Conservation (phyloP, 1,140 invertebrate species). For the Lordiphosa stackelbergi region DNA sequence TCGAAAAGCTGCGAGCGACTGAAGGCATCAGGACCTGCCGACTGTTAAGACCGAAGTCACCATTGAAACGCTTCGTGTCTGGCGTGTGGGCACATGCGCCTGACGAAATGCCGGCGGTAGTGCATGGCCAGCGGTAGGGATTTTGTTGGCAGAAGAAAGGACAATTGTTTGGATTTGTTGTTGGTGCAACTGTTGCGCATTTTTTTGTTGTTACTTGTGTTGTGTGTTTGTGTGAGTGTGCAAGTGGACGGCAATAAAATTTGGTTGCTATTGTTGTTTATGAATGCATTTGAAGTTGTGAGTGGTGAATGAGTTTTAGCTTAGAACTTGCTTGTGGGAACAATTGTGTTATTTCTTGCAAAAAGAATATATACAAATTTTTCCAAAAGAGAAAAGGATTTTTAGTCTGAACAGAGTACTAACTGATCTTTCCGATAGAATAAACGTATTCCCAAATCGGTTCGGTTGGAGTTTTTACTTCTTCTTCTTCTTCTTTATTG, state of each 20-base stretch:
- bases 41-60: conserved; percentile 10
- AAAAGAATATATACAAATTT: too few species aligned
- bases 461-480: too few species aligned
- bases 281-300: conserved; percentile 33
- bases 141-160: conserved; percentile 47
- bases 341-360: not conserved
- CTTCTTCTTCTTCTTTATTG: too few species aligned
- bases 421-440: too few species aligned
- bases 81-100: conserved; percentile 71
- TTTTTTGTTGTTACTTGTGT: conserved; percentile 35
- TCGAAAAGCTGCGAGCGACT: conserved; percentile 56
- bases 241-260: conserved; percentile 45
- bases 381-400: too few species aligned
- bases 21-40: conserved; percentile 15
- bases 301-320: conserved; percentile 15
- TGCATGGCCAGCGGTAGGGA: not conserved
- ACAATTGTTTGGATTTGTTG: conserved; percentile 67
- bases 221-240: not conserved
- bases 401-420: too few species aligned
- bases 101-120: conserved; percentile 40
- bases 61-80: conserved; percentile 18
- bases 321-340: conserved; percentile 17
- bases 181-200: conserved; percentile 68
- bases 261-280: conserved; percentile 36
- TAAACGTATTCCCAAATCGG: too few species aligned